These are phyloP conservation scores for Mareca penelope DNA, from an alignment of 2,797 vertebrate genomes.

Conservation along the genomic window DNA sequence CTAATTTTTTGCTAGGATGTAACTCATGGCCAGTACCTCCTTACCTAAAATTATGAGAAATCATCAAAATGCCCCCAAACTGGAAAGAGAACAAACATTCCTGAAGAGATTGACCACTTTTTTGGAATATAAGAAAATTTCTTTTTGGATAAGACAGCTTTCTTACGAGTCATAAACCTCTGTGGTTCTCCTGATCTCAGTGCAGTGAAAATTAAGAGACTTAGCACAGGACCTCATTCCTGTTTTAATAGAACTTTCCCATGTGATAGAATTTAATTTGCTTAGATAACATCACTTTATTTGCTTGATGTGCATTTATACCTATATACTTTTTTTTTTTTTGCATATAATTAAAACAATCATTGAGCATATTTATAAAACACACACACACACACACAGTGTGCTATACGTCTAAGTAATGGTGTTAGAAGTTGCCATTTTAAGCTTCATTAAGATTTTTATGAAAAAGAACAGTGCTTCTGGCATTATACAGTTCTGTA, in stretches of 20 bases:
- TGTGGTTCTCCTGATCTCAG: background rate
- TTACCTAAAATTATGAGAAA: background rate
- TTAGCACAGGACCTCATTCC: background rate
- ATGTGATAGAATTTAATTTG: background rate
- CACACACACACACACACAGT: background rate
- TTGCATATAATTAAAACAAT: constrained; percentile 7
- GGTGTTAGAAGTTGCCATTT: constrained; percentile 14
- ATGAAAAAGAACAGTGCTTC: constrained; percentile 33
- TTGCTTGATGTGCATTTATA: background rate
- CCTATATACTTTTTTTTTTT: background rate
- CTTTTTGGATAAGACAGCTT: background rate
- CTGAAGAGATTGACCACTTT: background rate
- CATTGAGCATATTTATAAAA: background rate
- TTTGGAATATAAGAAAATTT: background rate
- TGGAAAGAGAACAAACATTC: background rate
- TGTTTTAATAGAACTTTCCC: background rate
- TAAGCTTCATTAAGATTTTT: constrained; percentile 56
- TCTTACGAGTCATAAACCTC: background rate
- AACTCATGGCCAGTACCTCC: background rate
- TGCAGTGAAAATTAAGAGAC: background rate
- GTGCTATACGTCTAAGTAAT: background rate
- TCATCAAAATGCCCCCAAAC: background rate
- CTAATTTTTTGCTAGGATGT: background rate
- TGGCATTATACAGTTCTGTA: background rate
- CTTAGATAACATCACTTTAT: background rate